phyloP scores from a whole-genome alignment of 2,888 invertebrate species.

The Leptinotarsa tumamoca region DNA sequence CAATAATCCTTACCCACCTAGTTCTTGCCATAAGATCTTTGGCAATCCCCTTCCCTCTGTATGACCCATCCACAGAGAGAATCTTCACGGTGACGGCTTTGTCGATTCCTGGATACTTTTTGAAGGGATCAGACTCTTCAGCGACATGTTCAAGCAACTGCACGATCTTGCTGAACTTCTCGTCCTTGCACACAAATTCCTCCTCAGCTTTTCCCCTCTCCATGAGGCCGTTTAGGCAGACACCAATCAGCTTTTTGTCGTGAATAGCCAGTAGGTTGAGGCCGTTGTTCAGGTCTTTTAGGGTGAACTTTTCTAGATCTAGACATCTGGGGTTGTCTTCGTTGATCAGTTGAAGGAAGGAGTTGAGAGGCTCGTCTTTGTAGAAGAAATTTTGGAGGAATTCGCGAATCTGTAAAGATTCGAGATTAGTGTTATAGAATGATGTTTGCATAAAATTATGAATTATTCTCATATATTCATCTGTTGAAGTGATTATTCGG shows the following conservation, averaged over 20 bases:
- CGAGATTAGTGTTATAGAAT: background rate
- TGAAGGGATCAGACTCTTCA: slow-evolving; percentile 70
- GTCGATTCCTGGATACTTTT: slow-evolving; percentile 70
- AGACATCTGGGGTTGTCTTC: slow-evolving; percentile 72
- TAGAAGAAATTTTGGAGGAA: slow-evolving; percentile 76
- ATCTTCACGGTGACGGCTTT: slow-evolving; percentile 74
- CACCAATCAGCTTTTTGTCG: slow-evolving; percentile 69
- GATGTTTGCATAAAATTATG: too few relatives aligned
- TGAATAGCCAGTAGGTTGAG: slow-evolving; percentile 74
- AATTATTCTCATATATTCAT: too few relatives aligned
- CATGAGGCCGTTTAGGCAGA: slow-evolving; percentile 59
- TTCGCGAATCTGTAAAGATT: slow-evolving; percentile 44
- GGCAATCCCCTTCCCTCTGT: slow-evolving; percentile 77
- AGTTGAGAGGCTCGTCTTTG: slow-evolving; percentile 79
- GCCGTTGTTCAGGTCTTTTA: slow-evolving; percentile 70
- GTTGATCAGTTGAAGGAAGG: slow-evolving; percentile 72
- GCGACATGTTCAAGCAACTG: slow-evolving; percentile 72
- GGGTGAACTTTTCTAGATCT: slow-evolving; percentile 75
- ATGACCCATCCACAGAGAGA: slow-evolving; percentile 75
- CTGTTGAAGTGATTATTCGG: too few relatives aligned
- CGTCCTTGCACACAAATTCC: slow-evolving; percentile 61
- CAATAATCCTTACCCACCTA: slow-evolving; percentile 68
- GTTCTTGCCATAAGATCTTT: slow-evolving; percentile 73
- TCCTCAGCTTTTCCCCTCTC: slow-evolving; percentile 54
- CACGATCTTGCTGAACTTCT: slow-evolving; percentile 76